Percentiles rank a stretch among this genome's conserved stretches.
phyloP scores from a whole-genome alignment of 2,113 vertebrate genomes.

The Romanogobio albipinnatus region DNA sequence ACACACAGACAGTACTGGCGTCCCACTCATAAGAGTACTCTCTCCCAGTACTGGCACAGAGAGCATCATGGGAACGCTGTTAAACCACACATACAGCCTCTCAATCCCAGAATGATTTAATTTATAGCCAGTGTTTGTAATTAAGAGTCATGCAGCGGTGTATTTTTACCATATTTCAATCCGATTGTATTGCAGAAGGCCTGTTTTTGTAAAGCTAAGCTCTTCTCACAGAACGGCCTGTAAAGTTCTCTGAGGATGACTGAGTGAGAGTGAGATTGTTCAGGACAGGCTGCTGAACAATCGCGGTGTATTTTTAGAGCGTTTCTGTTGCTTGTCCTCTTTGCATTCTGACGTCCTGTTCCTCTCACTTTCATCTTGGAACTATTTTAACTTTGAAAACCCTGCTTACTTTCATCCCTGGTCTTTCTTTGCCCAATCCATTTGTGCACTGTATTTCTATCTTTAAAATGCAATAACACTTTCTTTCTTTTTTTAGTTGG shows the following conservation, averaged over 20 bases:
- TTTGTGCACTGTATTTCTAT: neutral
- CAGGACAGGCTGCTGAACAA: conserved; percentile 35
- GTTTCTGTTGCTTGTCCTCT: conserved; percentile 44
- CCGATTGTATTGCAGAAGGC: neutral
- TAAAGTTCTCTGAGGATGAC: neutral
- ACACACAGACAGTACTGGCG: too few relatives aligned
- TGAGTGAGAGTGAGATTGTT: conserved; percentile 36
- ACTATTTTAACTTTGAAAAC: neutral
- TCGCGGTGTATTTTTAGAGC: conserved; percentile 49
- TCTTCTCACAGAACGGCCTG: conserved; percentile 1
- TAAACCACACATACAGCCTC: neutral
- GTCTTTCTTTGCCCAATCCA: neutral
- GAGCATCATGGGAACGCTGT: conserved; percentile 4
- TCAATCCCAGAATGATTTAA: neutral
- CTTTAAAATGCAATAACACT: too few relatives aligned
- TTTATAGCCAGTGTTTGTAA: conserved; percentile 1
- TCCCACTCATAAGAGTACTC: neutral
- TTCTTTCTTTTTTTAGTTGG: too few relatives aligned
- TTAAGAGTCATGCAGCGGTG: neutral
- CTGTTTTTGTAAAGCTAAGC: neutral
- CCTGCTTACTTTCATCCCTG: neutral
- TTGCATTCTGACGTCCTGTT: conserved; percentile 34
- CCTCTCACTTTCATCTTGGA: neutral
- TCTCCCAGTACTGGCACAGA: conserved; percentile 13
- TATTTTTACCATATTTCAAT: neutral